Evolutionary conservation across 2,113 vertebrate genomes (phyloP).

Genomic region (Agapornis roseicollis): DNA sequence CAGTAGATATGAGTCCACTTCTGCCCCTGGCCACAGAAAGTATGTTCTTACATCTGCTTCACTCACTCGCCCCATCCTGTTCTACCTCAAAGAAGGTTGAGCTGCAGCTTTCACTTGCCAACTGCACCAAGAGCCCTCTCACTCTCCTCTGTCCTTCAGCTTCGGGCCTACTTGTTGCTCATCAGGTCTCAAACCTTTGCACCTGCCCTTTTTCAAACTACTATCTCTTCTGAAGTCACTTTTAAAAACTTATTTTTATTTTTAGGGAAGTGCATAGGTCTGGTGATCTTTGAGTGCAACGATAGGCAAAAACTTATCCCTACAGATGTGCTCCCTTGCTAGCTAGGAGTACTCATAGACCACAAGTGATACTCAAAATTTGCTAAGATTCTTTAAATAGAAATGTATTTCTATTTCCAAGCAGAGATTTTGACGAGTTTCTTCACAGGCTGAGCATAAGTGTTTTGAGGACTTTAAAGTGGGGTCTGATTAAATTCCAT

Average conservation of each 20-base stretch:
- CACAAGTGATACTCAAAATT: not conserved
- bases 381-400: not conserved
- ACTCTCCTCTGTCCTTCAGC: not conserved
- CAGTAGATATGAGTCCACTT: not conserved
- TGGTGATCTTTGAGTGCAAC: not conserved
- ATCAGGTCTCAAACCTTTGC: not conserved
- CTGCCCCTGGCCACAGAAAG: not conserved
- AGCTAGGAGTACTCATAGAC: not conserved
- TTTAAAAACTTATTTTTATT: not conserved
- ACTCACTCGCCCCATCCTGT: not conserved
- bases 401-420: not conserved
- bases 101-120: fast-evolving
- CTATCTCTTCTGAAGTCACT: not conserved
- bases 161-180: not conserved
- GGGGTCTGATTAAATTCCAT: not conserved
- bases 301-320: not conserved
- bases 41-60: not conserved
- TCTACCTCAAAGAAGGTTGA: not conserved
- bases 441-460: not conserved
- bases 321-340: not conserved
- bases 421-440: not conserved
- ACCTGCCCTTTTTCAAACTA: not conserved
- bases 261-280: not conserved
- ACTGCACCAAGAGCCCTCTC: not conserved
- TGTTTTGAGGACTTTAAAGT: not conserved